Evolutionary conservation across 2,888 invertebrate genomes (phyloP), one percentile per base, ranked within the genome.

Genomic region (Ernsta delagoae): DNA sequence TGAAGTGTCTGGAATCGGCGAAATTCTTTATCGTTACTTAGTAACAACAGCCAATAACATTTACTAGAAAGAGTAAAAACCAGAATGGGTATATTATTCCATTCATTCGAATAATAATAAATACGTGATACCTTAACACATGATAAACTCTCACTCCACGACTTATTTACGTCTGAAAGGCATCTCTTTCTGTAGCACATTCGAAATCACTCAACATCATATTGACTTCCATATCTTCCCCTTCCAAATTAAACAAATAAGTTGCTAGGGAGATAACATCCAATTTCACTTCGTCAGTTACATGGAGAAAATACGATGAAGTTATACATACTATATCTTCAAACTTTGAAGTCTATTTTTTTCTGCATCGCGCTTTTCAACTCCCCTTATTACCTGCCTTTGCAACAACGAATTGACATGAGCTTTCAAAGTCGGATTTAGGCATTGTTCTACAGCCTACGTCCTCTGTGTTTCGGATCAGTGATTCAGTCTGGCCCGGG

Each of bases 221-320:
- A 48, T 65, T 39, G 50, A 65, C n/a, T 34, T 43, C 8, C 24
- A 11, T 36, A 24, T 54, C 60, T 43, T 45, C 57, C 31, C 39
- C 59, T 41, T 43, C 43, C 41, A 45, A 43, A 43, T 34, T 60
- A 66, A 66, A 53, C 66, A 43, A 66, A 56, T 45, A 67, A 67
- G 45, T 56, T 60, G 41, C 39, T n/a, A 67, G 59, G n/a, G 8
- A 62, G 56, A 48, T 24, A 56, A 11, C 34, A 39, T 12, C 16
- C 31, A 41, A 36, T 24, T 34, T 34, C 59, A 45, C 48, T 60
- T 50, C 24, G 61, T 67, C 60, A 41, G 41, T 11, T 31, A 16
- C 50, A 50, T 50, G 4, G 50, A 50, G 16, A 16, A 16, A 8
- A 50, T 16, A 50, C 50, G 12, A 50, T 12, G 16, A 16, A 24